Evolutionary conservation across 2,797 vertebrate species (phyloP), one percentile per base, ranked within the genome.

Genomic region (Discoglossus pictus): DNA sequence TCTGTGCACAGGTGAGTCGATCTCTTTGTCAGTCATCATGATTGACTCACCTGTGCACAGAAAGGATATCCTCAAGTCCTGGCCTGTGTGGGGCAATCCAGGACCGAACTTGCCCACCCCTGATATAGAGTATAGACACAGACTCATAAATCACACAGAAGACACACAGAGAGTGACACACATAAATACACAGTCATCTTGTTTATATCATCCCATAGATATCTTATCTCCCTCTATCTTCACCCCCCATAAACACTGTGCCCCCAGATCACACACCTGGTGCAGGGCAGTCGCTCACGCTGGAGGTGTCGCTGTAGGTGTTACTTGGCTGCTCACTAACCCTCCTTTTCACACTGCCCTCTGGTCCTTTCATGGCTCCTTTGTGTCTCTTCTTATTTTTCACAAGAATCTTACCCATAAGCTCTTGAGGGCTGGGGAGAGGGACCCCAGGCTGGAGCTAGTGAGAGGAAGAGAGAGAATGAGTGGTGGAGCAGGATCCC

Each of bases 401-500:
- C 59, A 96, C 90, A 17, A 96, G 87, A 74, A 96, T 95, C 71
- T 92, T 94, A n/a, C 93, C 92, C 79, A 92, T 13, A 73, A 96
- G 64, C 39, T 96, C 93, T 76, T 93, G 91, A 0, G 94, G 94
- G 2, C 87, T 86, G 12, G 94, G 94, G 15, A 96, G 83, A 4
- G 69, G 36, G 18, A 89, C 67, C 8, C 88, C 89, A 0, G 86
- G 87, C 16, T 83, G 70, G 72, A 96, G 88, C 94, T 96, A 48
- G 38, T 46, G 8, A 7, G n/a, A 39, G 21, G 16, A 6, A 1
- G 2, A 13, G 6, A 36, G 7, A 44, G 15, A 16, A 9, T 7
- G 27, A 20, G 23, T 5, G 6, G 40, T 3, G 34, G 10, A 7
- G 11, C 43, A 13, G 15, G 27, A 23, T 1, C 13, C 23, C 3